Percentiles rank a stretch among this genome's conserved stretches.
Conservation (phyloP, 2,113 vertebrate species). For the Polypterus bichir region DNA sequence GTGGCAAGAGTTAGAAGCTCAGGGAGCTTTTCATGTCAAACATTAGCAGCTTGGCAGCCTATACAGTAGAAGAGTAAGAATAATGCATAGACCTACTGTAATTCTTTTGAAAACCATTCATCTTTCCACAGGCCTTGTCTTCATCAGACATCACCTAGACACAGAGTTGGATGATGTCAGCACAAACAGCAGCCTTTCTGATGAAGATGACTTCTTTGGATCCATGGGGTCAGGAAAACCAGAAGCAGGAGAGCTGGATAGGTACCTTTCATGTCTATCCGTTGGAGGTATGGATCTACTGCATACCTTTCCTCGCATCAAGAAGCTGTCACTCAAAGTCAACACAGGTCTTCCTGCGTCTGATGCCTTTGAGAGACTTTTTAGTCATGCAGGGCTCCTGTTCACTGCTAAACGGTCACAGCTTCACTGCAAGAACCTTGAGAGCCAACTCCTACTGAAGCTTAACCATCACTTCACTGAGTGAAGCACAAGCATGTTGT, state of each 20-base stretch:
- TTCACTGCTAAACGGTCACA: constrained; percentile 8
- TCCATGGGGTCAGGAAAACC: constrained; percentile 4
- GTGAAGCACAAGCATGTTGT: neutral
- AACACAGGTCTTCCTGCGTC: constrained; percentile 4
- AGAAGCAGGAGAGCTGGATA: constrained; percentile 9
- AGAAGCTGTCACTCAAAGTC: constrained; percentile 8
- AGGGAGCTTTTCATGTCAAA: too few species aligned
- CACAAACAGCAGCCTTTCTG: too few species aligned
- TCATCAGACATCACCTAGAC: too few species aligned
- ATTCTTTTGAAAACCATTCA: too few species aligned
- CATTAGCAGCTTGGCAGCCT: too few species aligned
- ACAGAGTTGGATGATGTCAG: too few species aligned
- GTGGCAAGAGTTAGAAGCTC: too few species aligned
- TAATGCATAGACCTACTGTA: too few species aligned
- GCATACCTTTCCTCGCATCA: constrained; percentile 9
- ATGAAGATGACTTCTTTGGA: constrained; percentile 9
- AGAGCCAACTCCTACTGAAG: constrained; percentile 14
- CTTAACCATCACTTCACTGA: constrained; percentile 9
- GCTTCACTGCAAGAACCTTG: constrained; percentile 9
- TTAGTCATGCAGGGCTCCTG: constrained; percentile 14
- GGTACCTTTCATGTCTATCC: constrained; percentile 9
- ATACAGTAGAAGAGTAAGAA: too few species aligned
- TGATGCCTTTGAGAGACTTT: constrained; percentile 11
- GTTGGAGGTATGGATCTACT: constrained; percentile 3
- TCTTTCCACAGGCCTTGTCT: too few species aligned